Evolutionary conservation across 2,888 invertebrate genomes (phyloP).

Genomic region (Coelogynopora nodosa): DNA sequence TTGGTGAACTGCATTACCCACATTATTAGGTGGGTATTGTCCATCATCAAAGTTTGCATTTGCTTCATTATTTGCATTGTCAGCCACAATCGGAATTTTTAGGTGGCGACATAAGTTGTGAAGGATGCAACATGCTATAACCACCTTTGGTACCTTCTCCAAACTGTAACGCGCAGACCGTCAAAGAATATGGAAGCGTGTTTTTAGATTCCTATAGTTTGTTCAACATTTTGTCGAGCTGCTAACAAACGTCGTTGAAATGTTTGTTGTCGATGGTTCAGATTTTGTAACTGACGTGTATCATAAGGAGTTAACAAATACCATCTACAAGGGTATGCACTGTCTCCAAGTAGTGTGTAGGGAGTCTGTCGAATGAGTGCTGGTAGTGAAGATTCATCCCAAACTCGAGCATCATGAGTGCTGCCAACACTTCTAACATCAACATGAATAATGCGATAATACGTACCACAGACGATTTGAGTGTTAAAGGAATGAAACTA

Average conservation of each 20-base stretch:
- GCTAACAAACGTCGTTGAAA: conserved; percentile 28
- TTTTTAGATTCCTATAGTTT: conserved; percentile 27
- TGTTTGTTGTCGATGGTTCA: conserved; percentile 25
- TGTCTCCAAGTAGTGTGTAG: conserved; percentile 12
- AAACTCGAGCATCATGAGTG: conserved; percentile 34
- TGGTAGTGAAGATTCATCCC: conserved; percentile 26
- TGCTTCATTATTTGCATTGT: background rate
- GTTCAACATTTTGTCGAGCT: conserved; percentile 29
- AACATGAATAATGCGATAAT: conserved; percentile 32
- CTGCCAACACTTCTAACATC: conserved; percentile 34
- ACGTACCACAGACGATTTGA: conserved; percentile 36
- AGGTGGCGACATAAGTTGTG: conserved; percentile 19
- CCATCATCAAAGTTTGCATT: conserved; percentile 22
- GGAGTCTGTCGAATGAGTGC: conserved; percentile 16
- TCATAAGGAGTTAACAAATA: conserved; percentile 25
- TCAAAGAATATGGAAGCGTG: conserved; percentile 28
- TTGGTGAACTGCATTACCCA: conserved; percentile 18
- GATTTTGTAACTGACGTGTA: conserved; percentile 14
- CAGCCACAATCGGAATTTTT: conserved; percentile 10
- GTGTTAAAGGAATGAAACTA: conserved; percentile 26
- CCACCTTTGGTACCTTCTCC: conserved; percentile 25
- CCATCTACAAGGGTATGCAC: conserved; percentile 14
- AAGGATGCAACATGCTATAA: conserved; percentile 28
- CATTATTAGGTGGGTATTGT: conserved; percentile 25
- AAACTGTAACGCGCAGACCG: conserved; percentile 2